Percentiles rank a stretch among this genome's conserved stretches.
Evolutionary conservation across 2,888 invertebrate genomes (phyloP).

Genomic region (Glyphotaelius pellucidus): DNA sequence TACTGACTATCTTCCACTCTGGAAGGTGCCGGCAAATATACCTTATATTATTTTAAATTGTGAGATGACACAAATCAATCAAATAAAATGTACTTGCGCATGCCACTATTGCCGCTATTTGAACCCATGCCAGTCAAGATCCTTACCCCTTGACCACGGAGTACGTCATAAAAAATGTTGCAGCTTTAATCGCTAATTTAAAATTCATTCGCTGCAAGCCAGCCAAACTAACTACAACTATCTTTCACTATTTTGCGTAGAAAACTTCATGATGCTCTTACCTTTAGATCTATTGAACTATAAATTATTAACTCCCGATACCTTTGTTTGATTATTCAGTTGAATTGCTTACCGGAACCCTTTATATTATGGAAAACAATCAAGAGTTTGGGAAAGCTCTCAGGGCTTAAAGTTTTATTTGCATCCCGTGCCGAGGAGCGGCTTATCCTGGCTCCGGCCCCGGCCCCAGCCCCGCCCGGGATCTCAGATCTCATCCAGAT

Average conservation of each 20-base stretch:
- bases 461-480: too few relatives aligned
- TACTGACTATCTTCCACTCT: too few relatives aligned
- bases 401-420: slow-evolving; percentile 41
- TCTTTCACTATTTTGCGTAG: not conserved
- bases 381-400: slow-evolving; percentile 29
- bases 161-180: too few relatives aligned
- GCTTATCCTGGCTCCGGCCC: slow-evolving; percentile 17
- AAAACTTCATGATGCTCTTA: not conserved
- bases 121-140: too few relatives aligned
- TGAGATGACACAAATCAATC: too few relatives aligned
- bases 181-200: not conserved
- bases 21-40: too few relatives aligned
- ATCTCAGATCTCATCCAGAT: slow-evolving; percentile 12
- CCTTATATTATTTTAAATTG: too few relatives aligned
- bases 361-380: slow-evolving; percentile 43
- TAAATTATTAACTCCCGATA: not conserved
- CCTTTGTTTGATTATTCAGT: not conserved
- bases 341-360: slow-evolving; percentile 3
- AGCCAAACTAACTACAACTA: too few relatives aligned
- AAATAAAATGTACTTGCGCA: too few relatives aligned
- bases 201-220: not conserved
- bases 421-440: slow-evolving; percentile 19
- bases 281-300: not conserved
- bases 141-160: too few relatives aligned
- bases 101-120: too few relatives aligned